Evolutionary conservation across 1,140 invertebrate genomes (phyloP).

Genomic region (Drosophila setifemur): DNA sequence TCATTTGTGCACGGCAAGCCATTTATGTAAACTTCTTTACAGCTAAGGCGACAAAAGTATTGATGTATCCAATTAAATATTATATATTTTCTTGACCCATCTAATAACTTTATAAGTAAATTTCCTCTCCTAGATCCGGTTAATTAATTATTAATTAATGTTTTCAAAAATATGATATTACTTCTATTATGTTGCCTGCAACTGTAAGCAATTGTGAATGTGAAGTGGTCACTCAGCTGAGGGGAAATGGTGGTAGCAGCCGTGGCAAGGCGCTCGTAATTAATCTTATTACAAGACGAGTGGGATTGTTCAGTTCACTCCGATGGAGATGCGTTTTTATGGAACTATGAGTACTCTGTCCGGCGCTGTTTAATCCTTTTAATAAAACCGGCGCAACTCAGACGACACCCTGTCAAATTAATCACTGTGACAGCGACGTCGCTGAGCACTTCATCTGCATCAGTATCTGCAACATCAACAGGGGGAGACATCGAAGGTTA

Average conservation of each 20-base stretch:
- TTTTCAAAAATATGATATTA: neutral
- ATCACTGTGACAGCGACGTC: conserved; percentile 54
- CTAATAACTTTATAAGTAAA: too few species aligned
- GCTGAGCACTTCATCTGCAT: conserved; percentile 2
- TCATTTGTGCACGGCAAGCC: too few species aligned
- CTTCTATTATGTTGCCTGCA: neutral
- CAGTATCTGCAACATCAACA: conserved; percentile 4
- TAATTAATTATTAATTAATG: too few species aligned
- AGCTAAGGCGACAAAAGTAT: neutral
- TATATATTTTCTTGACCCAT: too few species aligned
- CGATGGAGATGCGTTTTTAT: conserved; percentile 35
- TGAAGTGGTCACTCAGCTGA: conserved; percentile 40
- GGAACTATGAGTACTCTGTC: conserved; percentile 23
- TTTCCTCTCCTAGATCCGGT: too few species aligned
- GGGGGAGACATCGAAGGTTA: conserved; percentile 29
- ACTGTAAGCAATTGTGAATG: conserved; percentile 12
- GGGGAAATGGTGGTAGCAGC: neutral
- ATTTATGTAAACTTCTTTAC: too few species aligned
- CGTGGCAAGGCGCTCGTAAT: conserved; percentile 56
- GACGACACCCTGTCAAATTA: conserved; percentile 70
- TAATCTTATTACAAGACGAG: conserved; percentile 57
- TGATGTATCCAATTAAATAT: too few species aligned
- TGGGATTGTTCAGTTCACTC: conserved; percentile 11
- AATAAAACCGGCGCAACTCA: conserved; percentile 68
- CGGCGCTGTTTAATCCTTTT: conserved; percentile 67